These are phyloP conservation scores for Eristalinus sepulchralis DNA, from an alignment of 2,888 invertebrate genomes.

Conservation along the genomic window DNA sequence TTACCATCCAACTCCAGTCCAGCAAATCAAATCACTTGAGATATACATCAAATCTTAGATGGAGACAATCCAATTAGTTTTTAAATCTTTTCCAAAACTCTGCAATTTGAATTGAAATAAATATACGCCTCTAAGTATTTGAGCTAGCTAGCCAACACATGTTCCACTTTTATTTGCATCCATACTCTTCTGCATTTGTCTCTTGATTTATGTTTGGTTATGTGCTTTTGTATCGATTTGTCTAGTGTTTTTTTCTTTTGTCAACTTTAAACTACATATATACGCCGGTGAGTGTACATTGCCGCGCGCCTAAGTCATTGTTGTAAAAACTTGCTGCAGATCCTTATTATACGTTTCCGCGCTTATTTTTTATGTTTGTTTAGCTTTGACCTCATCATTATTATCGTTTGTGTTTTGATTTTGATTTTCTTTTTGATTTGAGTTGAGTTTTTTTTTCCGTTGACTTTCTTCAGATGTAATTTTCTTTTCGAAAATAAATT, in stretches of 20 bases:
- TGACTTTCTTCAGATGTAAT: slow-evolving; percentile 28
- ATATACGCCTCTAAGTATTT: slow-evolving; percentile 42
- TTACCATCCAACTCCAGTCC: slow-evolving; percentile 45
- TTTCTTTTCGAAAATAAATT: slow-evolving; percentile 31
- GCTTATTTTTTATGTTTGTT: slow-evolving; percentile 50
- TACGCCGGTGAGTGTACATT: slow-evolving; percentile 1
- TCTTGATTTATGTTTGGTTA: slow-evolving; percentile 37
- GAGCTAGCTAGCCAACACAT: slow-evolving; percentile 52
- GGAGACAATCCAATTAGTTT: slow-evolving; percentile 69
- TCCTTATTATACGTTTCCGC: slow-evolving; percentile 48
- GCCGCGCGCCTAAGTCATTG: slow-evolving; percentile 1
- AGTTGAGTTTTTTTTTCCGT: slow-evolving; percentile 42
- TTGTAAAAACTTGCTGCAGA: slow-evolving; percentile 44
- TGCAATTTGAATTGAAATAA: slow-evolving; percentile 53
- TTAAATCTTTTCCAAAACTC: slow-evolving; percentile 65
- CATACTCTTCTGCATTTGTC: slow-evolving; percentile 60
- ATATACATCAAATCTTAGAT: slow-evolving; percentile 59
- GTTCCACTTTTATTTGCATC: slow-evolving; percentile 71
- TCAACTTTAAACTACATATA: slow-evolving; percentile 20
- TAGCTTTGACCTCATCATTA: slow-evolving; percentile 66
- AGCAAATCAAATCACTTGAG: slow-evolving; percentile 18
- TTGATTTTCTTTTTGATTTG: slow-evolving; percentile 43
- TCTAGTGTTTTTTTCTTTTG: slow-evolving; percentile 45
- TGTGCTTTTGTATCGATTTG: slow-evolving; percentile 64
- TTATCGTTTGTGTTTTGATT: slow-evolving; percentile 48